Percentiles rank a stretch among this genome's conserved stretches.
Evolutionary conservation across 2,113 vertebrate species (phyloP).

Genomic region (Xyliphius kryptos): DNA sequence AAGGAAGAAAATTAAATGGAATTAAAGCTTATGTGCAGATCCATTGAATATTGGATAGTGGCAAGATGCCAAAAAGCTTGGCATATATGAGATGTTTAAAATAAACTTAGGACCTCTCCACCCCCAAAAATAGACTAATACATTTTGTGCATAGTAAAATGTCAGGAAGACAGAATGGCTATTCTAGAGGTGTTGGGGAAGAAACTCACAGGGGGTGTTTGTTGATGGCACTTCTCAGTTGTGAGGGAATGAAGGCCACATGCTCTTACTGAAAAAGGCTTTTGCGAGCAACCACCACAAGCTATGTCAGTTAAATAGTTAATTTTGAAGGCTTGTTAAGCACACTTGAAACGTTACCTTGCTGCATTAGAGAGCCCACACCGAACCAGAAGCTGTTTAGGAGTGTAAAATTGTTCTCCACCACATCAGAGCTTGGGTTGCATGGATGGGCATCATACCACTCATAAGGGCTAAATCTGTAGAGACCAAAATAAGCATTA

Average conservation of each 20-base stretch:
- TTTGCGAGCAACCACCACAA: constrained; percentile 51
- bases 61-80: too few relatives aligned
- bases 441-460: constrained; percentile 97
- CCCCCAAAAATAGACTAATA: too few relatives aligned
- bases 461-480: constrained; percentile 94
- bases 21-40: constrained; percentile 10
- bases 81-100: too few relatives aligned
- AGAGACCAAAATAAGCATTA: neutral
- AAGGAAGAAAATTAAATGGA: too few relatives aligned
- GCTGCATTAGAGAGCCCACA: constrained; percentile 95
- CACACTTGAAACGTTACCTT: constrained; percentile 70
- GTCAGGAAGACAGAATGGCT: too few relatives aligned
- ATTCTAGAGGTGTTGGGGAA: too few relatives aligned
- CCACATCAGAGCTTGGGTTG: too few relatives aligned
- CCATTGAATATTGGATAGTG: too few relatives aligned
- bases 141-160: too few relatives aligned
- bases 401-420: constrained; percentile 98
- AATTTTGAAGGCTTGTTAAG: constrained; percentile 25
- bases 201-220: too few relatives aligned
- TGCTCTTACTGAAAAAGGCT: constrained; percentile 58
- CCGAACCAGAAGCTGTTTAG: too few relatives aligned
- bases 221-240: constrained; percentile 22
- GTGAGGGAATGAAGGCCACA: constrained; percentile 49
- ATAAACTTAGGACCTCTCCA: too few relatives aligned
- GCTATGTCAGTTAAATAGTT: constrained; percentile 54